Conservation (phyloP, 2,797 vertebrate species). For the Tenualosa ilisha region DNA sequence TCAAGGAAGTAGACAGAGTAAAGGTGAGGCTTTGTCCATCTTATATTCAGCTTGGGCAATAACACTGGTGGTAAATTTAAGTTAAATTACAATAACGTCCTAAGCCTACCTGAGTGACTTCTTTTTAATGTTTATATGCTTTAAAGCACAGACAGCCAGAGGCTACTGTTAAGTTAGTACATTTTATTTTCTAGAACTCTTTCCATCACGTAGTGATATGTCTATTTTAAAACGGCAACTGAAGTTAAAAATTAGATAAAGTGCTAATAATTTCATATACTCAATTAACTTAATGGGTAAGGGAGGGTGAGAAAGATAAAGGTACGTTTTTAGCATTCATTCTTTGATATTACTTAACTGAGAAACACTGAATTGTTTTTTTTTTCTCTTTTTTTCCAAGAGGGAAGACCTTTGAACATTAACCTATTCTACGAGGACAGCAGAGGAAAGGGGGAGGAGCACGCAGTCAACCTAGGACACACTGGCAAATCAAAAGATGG, state of each 20-base stretch:
- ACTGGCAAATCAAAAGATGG: neutral
- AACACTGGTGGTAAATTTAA: constrained; percentile 50
- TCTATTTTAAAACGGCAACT: constrained; percentile 51
- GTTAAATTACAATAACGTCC: constrained; percentile 40
- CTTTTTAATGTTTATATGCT: constrained; percentile 26
- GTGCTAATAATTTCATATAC: constrained; percentile 60
- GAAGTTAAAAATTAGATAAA: constrained; percentile 57
- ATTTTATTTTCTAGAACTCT: constrained; percentile 48
- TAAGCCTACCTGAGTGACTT: constrained; percentile 59
- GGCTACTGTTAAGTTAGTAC: constrained; percentile 55
- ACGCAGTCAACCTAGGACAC: neutral
- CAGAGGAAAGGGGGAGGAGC: constrained; percentile 10
- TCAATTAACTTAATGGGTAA: constrained; percentile 49
- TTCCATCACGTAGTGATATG: constrained; percentile 52
- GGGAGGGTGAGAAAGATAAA: constrained; percentile 36
- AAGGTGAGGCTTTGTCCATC: constrained; percentile 35
- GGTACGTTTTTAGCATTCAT: constrained; percentile 37
- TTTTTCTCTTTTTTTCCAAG: neutral
- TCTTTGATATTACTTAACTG: constrained; percentile 37
- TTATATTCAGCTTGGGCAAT: constrained; percentile 52
- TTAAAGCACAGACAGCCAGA: constrained; percentile 43
- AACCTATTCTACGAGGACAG: constrained; percentile 17
- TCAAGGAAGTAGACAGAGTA: constrained; percentile 6
- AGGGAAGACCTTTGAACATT: constrained; percentile 24
- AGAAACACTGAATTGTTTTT: neutral